Evolutionary conservation across 2,113 vertebrate species (phyloP).

Genomic region (Rhadina sibilatrix): DNA sequence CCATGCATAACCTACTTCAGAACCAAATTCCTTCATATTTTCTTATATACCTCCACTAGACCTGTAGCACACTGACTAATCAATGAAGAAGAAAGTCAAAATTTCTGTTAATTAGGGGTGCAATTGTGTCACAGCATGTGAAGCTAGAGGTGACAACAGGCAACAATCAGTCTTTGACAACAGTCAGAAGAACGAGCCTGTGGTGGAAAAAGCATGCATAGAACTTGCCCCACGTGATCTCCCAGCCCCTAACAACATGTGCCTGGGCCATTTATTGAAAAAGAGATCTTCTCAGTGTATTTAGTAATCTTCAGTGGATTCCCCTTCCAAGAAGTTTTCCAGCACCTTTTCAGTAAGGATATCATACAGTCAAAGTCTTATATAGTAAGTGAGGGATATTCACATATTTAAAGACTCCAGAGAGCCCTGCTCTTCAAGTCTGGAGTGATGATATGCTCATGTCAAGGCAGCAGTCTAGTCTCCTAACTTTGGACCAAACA

Average conservation of each 20-base stretch:
- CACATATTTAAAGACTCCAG: background rate
- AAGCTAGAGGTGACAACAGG: background rate
- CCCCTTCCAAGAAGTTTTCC: background rate
- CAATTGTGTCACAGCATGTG: background rate
- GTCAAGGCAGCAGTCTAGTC: background rate
- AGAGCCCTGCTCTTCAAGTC: background rate
- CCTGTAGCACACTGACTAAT: background rate
- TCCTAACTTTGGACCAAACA: background rate
- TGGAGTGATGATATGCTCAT: background rate
- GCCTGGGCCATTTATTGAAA: background rate
- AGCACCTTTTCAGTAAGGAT: background rate
- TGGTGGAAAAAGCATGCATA: background rate
- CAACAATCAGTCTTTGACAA: background rate
- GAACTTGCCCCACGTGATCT: background rate
- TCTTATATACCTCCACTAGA: background rate
- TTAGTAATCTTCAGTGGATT: background rate
- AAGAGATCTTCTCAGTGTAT: background rate
- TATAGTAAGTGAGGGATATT: background rate
- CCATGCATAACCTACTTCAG: background rate
- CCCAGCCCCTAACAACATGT: background rate
- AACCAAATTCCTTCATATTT: background rate
- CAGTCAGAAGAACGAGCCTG: background rate
- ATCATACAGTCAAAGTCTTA: background rate
- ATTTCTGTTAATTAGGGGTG: background rate
- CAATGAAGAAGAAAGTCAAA: background rate